Conservation (phyloP, 2,797 vertebrate species). For the Halcyon leucocephala region DNA sequence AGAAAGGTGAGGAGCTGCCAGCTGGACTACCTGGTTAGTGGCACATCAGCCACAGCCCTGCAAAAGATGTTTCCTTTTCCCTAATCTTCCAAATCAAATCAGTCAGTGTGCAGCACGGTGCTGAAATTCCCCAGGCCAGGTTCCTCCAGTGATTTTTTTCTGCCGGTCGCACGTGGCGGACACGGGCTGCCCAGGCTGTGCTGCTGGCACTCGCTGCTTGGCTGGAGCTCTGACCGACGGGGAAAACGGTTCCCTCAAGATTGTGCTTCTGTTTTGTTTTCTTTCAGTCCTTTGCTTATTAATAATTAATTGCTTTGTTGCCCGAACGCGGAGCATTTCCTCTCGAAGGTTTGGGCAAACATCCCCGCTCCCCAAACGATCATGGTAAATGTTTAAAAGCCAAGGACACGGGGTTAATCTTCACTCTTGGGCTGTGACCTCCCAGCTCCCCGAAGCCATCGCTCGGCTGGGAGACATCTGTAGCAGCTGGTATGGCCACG, state of each 20-base stretch:
- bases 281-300: background rate
- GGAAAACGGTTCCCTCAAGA: background rate
- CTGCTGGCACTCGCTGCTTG: rapidly evolving
- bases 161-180: rapidly evolving
- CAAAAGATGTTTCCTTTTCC: background rate
- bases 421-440: background rate
- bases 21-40: rapidly evolving
- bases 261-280: background rate
- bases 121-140: background rate
- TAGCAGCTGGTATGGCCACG: rapidly evolving
- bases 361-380: background rate
- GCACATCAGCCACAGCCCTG: background rate
- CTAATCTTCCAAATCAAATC: background rate
- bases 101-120: background rate
- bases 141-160: background rate
- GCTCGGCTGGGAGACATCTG: background rate
- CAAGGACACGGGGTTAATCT: slow-evolving; percentile 17
- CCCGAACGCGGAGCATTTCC: background rate
- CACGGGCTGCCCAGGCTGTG: rapidly evolving
- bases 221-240: rapidly evolving
- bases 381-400: slow-evolving; percentile 57
- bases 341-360: background rate
- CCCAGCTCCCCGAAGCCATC: background rate
- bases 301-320: background rate
- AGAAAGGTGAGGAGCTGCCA: background rate